Evolutionary conservation across 2,113 vertebrate species (phyloP), one percentile per base, ranked within the genome.

Genomic region (Rhabdomys dilectus): DNA sequence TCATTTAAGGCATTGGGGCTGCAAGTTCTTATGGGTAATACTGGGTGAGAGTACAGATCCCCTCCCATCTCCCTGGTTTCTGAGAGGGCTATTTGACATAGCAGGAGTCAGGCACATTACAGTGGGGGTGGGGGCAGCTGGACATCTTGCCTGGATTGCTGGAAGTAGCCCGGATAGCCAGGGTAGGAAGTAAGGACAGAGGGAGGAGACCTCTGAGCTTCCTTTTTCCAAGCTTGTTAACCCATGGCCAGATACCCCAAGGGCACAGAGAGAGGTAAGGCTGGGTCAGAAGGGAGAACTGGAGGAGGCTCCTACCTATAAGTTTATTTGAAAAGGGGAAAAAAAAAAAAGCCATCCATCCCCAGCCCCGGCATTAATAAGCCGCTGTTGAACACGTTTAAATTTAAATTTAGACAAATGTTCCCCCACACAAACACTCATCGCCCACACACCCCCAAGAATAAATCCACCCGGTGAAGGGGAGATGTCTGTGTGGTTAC

Each of bases 321-420:
- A 48, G 31, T 80, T 88, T 34, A 88, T 75, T 91, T 89, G n/a
- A 39, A 58, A 17, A 17, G 2, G 17, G 2, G 17, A 5, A 3
- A 8, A 39, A 11, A 39, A 39, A 58, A 60, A 58, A 42, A 45
- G 80, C 11, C 24, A 85, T 48, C 76, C 89, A 34, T 93, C 56
- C 4, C 85, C 88, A 94, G 91, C 64, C 88, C 82, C 58, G 53
- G 78, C 91, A 94, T 62, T 96, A 91, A 97, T 89, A 97, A 82
- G 93, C 82, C 13, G 12, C 29, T 56, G 64, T 93, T 85, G 85
- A 85, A 88, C 95, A 72, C 34, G 58, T 36, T 56, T 60, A 73
- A 53, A 87, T 96, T 97, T 97, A 97, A 96, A 97, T 96, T 95
- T 97, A 97, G 96, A 88, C 10, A 24, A 76, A 72, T 62, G n/a